A percentile compares a stretch with the other conserved stretches of the same genome.
Conservation (phyloP, 2,888 invertebrate species). For the Pharmacophagus antenor region DNA sequence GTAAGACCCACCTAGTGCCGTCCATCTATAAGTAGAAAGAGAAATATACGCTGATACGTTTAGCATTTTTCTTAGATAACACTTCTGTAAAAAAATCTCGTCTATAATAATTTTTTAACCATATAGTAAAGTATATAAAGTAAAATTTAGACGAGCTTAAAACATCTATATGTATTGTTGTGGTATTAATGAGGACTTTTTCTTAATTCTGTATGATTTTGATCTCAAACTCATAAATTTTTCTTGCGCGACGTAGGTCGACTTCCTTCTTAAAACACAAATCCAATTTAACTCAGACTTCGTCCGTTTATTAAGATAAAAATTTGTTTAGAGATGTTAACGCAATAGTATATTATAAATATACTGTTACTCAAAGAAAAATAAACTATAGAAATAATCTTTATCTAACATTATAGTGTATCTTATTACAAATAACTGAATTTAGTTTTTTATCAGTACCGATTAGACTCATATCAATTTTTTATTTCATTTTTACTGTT, state of each 20-base stretch:
- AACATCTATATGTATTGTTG: neutral
- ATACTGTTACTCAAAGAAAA: neutral
- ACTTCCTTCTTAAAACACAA: slow-evolving; percentile 12
- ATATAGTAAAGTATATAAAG: neutral
- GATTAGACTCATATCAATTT: too few relatives aligned
- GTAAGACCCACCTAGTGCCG: slow-evolving; percentile 37
- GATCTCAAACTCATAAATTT: slow-evolving; percentile 16
- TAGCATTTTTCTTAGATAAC: too few relatives aligned
- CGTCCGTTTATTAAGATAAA: slow-evolving; percentile 18
- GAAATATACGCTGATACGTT: neutral
- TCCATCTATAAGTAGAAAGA: neutral
- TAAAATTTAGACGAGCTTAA: neutral
- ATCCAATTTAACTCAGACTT: slow-evolving; percentile 19
- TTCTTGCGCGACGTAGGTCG: slow-evolving; percentile 11
- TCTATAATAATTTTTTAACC: too few relatives aligned
- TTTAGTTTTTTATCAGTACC: too few relatives aligned
- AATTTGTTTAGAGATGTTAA: slow-evolving; percentile 10
- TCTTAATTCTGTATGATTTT: slow-evolving; percentile 1
- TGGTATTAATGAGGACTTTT: neutral
- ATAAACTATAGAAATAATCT: slow-evolving; percentile 13
- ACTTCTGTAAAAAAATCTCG: too few relatives aligned
- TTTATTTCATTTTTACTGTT: too few relatives aligned
- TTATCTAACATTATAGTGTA: neutral
- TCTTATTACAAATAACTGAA: too few relatives aligned
- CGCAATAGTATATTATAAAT: neutral